These are phyloP conservation scores for Lasioglossum villosulum DNA, from an alignment of 2,888 invertebrate species.

Conservation along the genomic window DNA sequence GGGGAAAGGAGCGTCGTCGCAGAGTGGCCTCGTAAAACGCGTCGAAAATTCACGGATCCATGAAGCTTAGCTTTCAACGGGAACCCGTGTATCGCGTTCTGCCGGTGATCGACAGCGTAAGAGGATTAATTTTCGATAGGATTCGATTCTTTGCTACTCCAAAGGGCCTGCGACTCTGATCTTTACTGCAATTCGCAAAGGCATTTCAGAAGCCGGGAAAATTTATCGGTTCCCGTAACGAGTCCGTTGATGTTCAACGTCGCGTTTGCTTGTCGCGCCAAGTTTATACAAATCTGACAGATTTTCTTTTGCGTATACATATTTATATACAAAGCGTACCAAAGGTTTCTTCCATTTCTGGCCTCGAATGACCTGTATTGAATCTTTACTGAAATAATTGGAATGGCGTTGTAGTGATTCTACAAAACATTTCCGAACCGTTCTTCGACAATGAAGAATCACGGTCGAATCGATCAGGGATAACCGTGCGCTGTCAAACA, in stretches of 20 bases:
- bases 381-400: not conserved
- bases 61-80: conserved; percentile 25
- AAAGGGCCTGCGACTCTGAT: not conserved
- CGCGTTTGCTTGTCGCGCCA: too few relatives aligned
- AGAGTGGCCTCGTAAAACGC: conserved; percentile 14
- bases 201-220: not conserved
- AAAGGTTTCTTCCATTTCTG: too few relatives aligned
- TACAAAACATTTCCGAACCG: not conserved
- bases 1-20: conserved; percentile 29
- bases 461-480: not conserved
- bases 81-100: not conserved
- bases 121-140: conserved; percentile 47
- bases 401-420: not conserved
- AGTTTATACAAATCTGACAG: not conserved
- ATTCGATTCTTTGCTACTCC: conserved; percentile 8
- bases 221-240: not conserved
- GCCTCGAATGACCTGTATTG: too few relatives aligned
- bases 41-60: conserved; percentile 12
- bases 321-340: too few relatives aligned
- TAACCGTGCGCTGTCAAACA: not conserved
- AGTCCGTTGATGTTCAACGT: not conserved
- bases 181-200: not conserved
- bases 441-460: not conserved
- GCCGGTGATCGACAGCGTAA: conserved; percentile 10
- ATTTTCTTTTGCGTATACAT: too few relatives aligned